phyloP scores from a whole-genome alignment of 2,888 invertebrate species.

The Drosophila subquinaria region DNA sequence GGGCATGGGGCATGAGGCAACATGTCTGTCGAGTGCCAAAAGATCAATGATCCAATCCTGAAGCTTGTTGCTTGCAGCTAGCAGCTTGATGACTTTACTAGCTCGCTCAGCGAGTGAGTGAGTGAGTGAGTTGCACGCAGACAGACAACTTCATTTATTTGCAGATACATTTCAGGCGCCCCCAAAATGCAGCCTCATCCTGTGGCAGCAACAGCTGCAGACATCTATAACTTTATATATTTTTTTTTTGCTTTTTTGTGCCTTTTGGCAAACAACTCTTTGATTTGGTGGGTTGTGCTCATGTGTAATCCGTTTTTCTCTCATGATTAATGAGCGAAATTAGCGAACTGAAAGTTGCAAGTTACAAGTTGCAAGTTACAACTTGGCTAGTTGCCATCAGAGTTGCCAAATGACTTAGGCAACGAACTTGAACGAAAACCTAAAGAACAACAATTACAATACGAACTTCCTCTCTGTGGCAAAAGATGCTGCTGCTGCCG shows the following conservation, averaged over 20 bases:
- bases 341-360: constrained; percentile 65
- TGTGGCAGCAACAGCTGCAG: constrained; percentile 35
- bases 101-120: constrained; percentile 36
- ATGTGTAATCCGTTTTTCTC: constrained; percentile 79
- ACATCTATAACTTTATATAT: constrained; percentile 30
- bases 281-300: constrained; percentile 74
- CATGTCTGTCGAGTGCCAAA: constrained; percentile 78
- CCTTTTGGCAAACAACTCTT: constrained; percentile 70
- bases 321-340: constrained; percentile 79
- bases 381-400: constrained; percentile 65
- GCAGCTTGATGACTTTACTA: constrained; percentile 76
- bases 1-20: constrained; percentile 9
- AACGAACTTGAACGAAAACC: constrained; percentile 75
- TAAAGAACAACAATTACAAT: constrained; percentile 41
- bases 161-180: constrained; percentile 79
- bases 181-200: constrained; percentile 64
- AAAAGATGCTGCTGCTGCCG: constrained; percentile 50
- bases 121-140: constrained; percentile 34
- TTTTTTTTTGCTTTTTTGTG: constrained; percentile 26
- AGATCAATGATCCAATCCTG: constrained; percentile 82
- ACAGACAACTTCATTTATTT: constrained; percentile 84
- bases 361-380: constrained; percentile 16
- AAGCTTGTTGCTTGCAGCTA: constrained; percentile 45
- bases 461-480: constrained; percentile 50
- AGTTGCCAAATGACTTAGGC: constrained; percentile 78